phyloP scores from a whole-genome alignment of 1,140 invertebrate species.

The Drosophila baimaii region DNA sequence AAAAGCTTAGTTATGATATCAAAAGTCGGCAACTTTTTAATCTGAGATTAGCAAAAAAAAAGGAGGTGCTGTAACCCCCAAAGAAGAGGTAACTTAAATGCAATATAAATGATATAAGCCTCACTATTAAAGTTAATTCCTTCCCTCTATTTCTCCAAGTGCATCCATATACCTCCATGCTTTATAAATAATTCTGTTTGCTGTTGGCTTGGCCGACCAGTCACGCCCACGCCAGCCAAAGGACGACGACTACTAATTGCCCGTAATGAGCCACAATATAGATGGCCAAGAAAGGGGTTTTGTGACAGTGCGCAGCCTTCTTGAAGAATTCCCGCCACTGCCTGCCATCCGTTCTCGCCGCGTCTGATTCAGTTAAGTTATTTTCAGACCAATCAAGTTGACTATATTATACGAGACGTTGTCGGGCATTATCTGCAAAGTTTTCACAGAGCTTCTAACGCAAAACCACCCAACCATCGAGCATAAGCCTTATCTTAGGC shows the following conservation, averaged over 20 bases:
- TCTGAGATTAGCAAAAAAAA: background rate
- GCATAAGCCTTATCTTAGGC: constrained; percentile 30
- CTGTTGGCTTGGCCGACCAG: constrained; percentile 46
- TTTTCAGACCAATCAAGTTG: constrained; percentile 39
- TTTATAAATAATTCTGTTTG: constrained; percentile 74
- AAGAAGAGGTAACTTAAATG: background rate
- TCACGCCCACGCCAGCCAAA: constrained; percentile 28
- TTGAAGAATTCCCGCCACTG: background rate
- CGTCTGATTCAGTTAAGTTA: constrained; percentile 24
- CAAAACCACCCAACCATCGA: constrained; percentile 3
- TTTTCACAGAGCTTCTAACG: constrained; percentile 6
- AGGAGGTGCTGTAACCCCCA: background rate
- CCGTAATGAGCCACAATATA: constrained; percentile 64
- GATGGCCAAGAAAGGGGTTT: constrained; percentile 24
- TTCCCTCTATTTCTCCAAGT: background rate
- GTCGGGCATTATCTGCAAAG: constrained; percentile 28
- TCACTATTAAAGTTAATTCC: no score
- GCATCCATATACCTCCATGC: constrained; percentile 9
- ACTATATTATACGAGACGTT: constrained; percentile 32
- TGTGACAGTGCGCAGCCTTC: constrained; percentile 1
- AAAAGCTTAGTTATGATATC: background rate
- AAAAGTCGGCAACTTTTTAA: background rate
- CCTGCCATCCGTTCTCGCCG: background rate
- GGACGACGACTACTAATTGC: constrained; percentile 67
- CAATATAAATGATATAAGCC: background rate